phyloP scores from a whole-genome alignment of 1,140 invertebrate genomes.

The Chelonus insularis region DNA sequence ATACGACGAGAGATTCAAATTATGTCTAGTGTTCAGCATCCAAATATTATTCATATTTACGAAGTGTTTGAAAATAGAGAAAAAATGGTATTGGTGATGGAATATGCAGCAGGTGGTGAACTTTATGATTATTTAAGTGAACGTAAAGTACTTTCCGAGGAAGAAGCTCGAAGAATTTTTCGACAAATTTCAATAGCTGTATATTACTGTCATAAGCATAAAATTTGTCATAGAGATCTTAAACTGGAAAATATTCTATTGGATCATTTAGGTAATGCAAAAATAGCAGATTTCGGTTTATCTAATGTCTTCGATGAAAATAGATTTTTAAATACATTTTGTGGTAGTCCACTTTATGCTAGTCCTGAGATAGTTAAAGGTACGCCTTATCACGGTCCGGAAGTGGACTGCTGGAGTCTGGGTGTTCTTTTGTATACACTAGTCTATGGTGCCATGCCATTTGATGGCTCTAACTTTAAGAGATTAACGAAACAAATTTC shows the following conservation, averaged over 20 bases:
- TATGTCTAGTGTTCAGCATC: slow-evolving; percentile 97
- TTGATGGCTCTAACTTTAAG: slow-evolving; percentile 98
- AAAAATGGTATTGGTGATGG: slow-evolving; percentile 99
- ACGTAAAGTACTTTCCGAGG: slow-evolving; percentile 85
- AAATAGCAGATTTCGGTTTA: slow-evolving; percentile 99
- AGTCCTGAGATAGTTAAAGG: slow-evolving; percentile 99
- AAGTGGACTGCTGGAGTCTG: slow-evolving; percentile 94
- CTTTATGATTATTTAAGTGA: slow-evolving; percentile 97
- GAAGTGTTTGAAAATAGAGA: slow-evolving; percentile 99
- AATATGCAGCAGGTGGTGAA: slow-evolving; percentile 97
- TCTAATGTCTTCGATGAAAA: slow-evolving; percentile 96
- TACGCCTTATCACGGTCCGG: slow-evolving; percentile 95
- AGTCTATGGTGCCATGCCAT: slow-evolving; percentile 99
- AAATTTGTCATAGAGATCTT: slow-evolving; percentile 96
- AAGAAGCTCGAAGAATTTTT: slow-evolving; percentile 94
- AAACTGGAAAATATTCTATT: slow-evolving; percentile 99
- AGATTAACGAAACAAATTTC: slow-evolving; percentile 96
- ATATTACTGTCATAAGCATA: slow-evolving; percentile 99
- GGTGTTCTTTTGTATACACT: slow-evolving; percentile 97
- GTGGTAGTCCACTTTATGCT: slow-evolving; percentile 96
- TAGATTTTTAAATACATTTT: slow-evolving; percentile 90
- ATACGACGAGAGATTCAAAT: slow-evolving; percentile 98
- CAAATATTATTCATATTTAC: slow-evolving; percentile 98
- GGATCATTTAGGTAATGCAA: slow-evolving; percentile 93
- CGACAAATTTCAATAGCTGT: slow-evolving; percentile 96